Evolutionary conservation across 2,113 vertebrate species (phyloP), one percentile per base, ranked within the genome.

Genomic region (Paramormyrops kingsleyae): DNA sequence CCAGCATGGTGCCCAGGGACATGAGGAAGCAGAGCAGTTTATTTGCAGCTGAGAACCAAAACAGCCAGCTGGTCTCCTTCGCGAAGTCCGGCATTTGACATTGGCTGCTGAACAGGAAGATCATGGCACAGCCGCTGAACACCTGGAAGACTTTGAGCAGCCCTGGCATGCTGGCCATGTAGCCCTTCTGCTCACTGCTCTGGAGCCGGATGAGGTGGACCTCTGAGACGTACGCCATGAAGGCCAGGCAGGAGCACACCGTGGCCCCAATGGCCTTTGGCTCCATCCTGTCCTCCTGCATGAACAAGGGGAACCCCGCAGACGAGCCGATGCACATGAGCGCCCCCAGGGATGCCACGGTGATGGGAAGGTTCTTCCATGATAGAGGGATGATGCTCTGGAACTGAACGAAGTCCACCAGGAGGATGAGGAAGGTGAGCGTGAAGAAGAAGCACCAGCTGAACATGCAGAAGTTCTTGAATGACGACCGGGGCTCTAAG

Each of bases 361-460:
- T 95, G 90, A 94, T 83, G 0, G 93, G 95, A 84, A 97, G 91
- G 93, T 96, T 96, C 92, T 96, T 96, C 96, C 96, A 97, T 89
- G 96, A 96, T 31, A 96, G 15, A 3, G 95, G 95, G 80, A 96
- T 88, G 83, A 96, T 94, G 92, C 92, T 96, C 93, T 96, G 95
- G 47, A 96, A 95, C 92, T 96, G 96, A 87, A 96, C 93, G 91
- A 94, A 89, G 91, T 93, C 94, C 88, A 96, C 91, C 42, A 94
- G 85, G 88, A 96, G 93, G 90, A 96, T 93, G 19, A 96, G 91
- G 88, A 95, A 92, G 4, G 95, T 95, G 0, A 95, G 80, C 83
- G 77, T 89, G 91, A 97, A 96, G 92, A 95, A 96, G 91, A 95
- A 93, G 91, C 96, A 95, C 96, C 96, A 97, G 91, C 90, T 93